Percentiles rank a stretch among this genome's conserved stretches.
Conservation (phyloP, 2,113 vertebrate genomes). For the Herpetotheres cachinnans region DNA sequence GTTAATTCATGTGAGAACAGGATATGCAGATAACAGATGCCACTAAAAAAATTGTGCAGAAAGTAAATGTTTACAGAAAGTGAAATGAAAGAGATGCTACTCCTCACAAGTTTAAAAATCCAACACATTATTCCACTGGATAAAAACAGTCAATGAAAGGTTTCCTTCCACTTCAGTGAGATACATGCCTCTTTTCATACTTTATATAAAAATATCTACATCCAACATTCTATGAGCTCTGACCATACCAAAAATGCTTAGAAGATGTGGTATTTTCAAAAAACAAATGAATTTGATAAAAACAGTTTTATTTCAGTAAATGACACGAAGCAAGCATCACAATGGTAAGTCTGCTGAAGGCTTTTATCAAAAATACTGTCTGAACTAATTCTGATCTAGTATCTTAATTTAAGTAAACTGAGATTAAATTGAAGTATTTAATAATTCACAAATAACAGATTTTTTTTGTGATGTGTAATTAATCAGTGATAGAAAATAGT, state of each 20-base stretch:
- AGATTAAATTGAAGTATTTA: background rate
- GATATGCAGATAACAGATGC: background rate
- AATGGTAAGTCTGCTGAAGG: background rate
- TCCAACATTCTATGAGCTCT: background rate
- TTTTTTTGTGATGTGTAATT: background rate
- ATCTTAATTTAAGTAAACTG: background rate
- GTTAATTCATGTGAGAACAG: background rate
- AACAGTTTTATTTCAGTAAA: background rate
- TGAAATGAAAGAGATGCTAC: background rate
- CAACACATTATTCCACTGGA: background rate
- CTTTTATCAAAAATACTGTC: background rate
- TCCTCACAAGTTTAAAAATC: background rate
- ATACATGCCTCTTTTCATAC: background rate
- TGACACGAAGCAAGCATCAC: background rate
- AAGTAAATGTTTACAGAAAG: background rate
- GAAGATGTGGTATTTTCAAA: background rate
- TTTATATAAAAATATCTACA: background rate
- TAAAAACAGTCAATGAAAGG: background rate
- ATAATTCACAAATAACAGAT: background rate
- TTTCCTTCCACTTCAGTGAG: background rate
- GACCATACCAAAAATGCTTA: background rate
- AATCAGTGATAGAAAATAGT: background rate
- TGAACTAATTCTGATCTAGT: background rate
- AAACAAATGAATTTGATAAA: background rate
- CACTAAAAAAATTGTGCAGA: background rate